Evolutionary conservation across 2,113 vertebrate genomes (phyloP), one percentile per base, ranked within the genome.

Genomic region (Notarius lentiginosus): DNA sequence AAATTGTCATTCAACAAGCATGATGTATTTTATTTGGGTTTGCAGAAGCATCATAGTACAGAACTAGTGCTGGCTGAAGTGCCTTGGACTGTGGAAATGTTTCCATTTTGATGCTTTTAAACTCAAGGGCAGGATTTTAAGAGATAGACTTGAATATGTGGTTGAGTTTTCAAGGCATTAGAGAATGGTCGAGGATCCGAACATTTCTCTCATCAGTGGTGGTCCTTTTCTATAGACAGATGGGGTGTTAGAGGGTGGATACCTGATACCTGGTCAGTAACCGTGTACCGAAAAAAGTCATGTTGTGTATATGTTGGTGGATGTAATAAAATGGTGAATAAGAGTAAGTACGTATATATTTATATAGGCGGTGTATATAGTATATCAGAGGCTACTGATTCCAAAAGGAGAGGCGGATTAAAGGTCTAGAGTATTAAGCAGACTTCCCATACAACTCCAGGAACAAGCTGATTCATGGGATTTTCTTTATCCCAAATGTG

Each of bases 401-500:
- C 60, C 22, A 60, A 88, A 83, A 76, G 66, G 75, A 58, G 61
- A 72, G 82, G 70, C 5, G 87, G 88, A 83, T 87, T 90, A 85
- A 56, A 55, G 75, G 76, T 58, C 34, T 61, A 58, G 72, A 81
- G 79, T 79, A 86, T 90, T 90, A 90, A 90, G 60, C 83, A 84
- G 89, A 88, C 86, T 90, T 90, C 88, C 85, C 84, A 86, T 88
- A 88, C 89, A 90, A 87, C 89, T 87, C 80, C 82, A 87, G 86
- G 83, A 89, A 89, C 88, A 89, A 86, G 86, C 90, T 94, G 94
- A 95, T 95, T 95, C 93, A 91, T 94, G 90, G 93, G 92, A 90
- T 90, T 89, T 90, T 91, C 87, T 92, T 95, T 95, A 95, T 95
- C 92, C 86, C 86, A 82, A 89, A 92, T 92, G 94, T 93, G 95